Evolutionary conservation across 2,113 vertebrate species (phyloP), one percentile per base, ranked within the genome.

Genomic region (Poeciliopsis prolifica): DNA sequence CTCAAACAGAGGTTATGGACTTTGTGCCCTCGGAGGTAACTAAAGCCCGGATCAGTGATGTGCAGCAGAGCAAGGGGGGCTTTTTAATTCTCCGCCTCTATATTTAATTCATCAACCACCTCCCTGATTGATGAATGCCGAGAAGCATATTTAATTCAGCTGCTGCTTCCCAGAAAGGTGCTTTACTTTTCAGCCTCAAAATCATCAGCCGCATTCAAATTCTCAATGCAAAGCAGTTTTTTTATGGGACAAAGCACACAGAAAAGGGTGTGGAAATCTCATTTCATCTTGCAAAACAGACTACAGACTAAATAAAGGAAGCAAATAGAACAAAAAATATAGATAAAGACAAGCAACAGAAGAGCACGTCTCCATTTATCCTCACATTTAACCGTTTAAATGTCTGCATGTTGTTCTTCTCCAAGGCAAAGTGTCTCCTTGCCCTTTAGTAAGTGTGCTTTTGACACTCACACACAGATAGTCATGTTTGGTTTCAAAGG

Each of bases 61-160:
- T 51, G 68, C 8, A 58, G 70, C 4, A 24, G 74, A 29, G 61
- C 22, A 3, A 0, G 62, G 13, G 48, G 29, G 48, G 19, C n/a
- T 68, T 78, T 69, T 22, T 58, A 58, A 79, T 79, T 72, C 70
- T 63, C 2, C 1, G 22, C 9, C 75, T 65, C 35, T 61, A 85
- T 89, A 78, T 88, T 86, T 81, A 80, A 92, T 83, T 82, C 74
- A 90, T 77, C 63, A 79, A 61, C 29, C 51, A 12, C 68, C 69
- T n/a, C 17, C 0, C 54, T 77, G 85, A 86, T 71, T 87, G 77
- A 88, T 54, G 37, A 72, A 66, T 31, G 61, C 75, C 33, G 68
- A 12, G 72, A 75, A 31, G 35, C 37, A 62, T 37, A 19, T 68
- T 62, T 51, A 65, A 82, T 71, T 69, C 40, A 73, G 31, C 63